These are phyloP conservation scores for Drosophila sproati DNA, from an alignment of 1,140 invertebrate species.

Conservation along the genomic window DNA sequence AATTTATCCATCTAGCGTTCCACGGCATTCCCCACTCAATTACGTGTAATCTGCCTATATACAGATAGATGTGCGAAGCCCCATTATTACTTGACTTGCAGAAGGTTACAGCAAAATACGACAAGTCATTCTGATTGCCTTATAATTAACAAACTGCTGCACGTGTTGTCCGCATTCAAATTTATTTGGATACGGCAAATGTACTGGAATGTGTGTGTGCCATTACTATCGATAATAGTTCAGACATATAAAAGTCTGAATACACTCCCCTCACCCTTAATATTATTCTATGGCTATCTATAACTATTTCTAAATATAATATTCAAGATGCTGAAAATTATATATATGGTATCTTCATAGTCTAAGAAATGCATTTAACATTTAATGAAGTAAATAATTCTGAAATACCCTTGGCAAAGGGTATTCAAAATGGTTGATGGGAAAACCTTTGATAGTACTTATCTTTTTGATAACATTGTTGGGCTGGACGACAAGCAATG, in stretches of 20 bases:
- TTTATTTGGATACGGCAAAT: not conserved
- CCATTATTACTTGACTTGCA: conserved; percentile 12
- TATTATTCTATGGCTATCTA: too few relatives aligned
- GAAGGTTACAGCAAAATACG: conserved; percentile 9
- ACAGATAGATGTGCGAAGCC: conserved; percentile 8
- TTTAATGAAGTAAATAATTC: not conserved
- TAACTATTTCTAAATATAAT: too few relatives aligned
- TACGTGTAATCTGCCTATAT: conserved; percentile 35
- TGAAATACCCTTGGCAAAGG: conserved; percentile 5
- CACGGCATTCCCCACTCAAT: conserved; percentile 51
- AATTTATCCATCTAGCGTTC: conserved; percentile 34
- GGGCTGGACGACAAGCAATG: not conserved
- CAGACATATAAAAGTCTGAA: too few relatives aligned
- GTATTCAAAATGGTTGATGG: conserved; percentile 14
- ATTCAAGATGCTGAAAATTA: not conserved
- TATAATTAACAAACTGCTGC: conserved; percentile 5
- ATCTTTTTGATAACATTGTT: conserved; percentile 37
- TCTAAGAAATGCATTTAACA: not conserved
- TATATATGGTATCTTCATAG: not conserved
- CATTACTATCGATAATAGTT: not conserved
- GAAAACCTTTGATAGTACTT: conserved; percentile 56
- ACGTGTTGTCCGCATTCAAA: conserved; percentile 19
- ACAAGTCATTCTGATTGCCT: conserved; percentile 36
- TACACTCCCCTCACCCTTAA: too few relatives aligned
- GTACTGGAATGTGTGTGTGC: not conserved